Conservation (phyloP, 2,797 vertebrate genomes). For the Darevskia nairensis region DNA sequence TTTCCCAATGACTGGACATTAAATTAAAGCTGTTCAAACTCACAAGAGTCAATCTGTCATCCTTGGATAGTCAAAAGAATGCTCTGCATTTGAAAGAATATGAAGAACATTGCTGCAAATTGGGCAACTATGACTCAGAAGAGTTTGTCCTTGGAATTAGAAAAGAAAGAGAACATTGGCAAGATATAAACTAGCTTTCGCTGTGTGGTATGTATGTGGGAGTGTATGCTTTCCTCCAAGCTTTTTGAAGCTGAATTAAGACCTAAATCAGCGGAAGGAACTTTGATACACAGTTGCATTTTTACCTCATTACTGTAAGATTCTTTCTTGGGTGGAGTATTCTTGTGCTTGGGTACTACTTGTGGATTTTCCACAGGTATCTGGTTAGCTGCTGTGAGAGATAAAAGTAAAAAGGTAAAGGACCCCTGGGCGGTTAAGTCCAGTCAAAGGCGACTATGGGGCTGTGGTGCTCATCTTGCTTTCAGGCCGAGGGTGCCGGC, state of each 20-base stretch:
- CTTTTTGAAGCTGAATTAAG: conserved; percentile 47
- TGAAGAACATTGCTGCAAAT: conserved; percentile 23
- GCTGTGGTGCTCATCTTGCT: too few species aligned
- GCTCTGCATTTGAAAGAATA: conserved; percentile 38
- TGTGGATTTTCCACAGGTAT: too few species aligned
- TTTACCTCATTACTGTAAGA: neutral
- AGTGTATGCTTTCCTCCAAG: neutral
- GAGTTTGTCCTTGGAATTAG: conserved; percentile 35
- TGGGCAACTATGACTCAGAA: neutral
- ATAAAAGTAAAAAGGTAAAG: too few species aligned
- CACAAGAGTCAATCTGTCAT: conserved; percentile 34
- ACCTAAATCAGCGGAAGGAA: neutral
- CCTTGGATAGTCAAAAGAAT: conserved; percentile 45
- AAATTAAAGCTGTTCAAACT: conserved; percentile 48
- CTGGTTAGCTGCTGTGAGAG: too few species aligned
- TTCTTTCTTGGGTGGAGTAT: too few species aligned
- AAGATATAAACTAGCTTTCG: neutral
- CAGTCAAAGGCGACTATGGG: too few species aligned
- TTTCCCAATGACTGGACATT: conserved; percentile 45
- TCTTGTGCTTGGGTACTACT: too few species aligned
- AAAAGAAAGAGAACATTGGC: conserved; percentile 21
- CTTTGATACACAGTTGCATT: neutral
- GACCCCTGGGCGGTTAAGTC: too few species aligned
- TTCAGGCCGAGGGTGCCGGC: too few species aligned
- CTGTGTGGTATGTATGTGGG: neutral